Conservation (phyloP, 2,113 vertebrate genomes). For the Acrocephalus kingi region DNA sequence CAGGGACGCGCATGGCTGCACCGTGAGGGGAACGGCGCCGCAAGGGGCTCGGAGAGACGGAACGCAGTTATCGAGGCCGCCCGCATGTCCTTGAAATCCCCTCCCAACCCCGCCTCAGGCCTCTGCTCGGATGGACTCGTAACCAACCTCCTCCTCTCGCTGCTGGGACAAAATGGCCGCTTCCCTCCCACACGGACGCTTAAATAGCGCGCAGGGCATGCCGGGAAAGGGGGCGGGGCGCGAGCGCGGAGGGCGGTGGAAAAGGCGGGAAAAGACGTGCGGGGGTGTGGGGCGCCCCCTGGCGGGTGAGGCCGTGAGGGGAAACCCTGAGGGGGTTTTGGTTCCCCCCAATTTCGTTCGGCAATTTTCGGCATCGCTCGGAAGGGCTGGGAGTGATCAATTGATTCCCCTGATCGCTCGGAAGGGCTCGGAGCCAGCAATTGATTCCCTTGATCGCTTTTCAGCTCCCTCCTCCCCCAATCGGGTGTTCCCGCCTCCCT, state of each 20-base stretch:
- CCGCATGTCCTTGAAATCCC: rapidly evolving
- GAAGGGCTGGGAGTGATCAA: rapidly evolving
- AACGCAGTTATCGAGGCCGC: rapidly evolving
- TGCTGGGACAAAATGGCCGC: background rate
- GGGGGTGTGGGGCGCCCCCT: background rate
- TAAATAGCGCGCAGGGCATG: background rate
- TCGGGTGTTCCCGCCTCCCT: background rate
- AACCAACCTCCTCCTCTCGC: rapidly evolving
- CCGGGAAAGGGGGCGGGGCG: background rate
- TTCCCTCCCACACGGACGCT: rapidly evolving
- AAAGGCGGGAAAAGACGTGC: background rate
- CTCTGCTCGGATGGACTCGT: rapidly evolving
- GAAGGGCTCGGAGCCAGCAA: too few species aligned
- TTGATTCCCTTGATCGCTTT: too few species aligned
- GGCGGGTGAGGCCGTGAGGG: background rate
- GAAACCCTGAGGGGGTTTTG: rapidly evolving
- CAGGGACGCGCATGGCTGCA: too few species aligned
- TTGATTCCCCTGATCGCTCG: too few species aligned
- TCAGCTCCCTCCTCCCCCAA: too few species aligned
- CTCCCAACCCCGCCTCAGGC: rapidly evolving
- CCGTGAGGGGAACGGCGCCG: background rate
- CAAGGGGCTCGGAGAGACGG: rapidly evolving
- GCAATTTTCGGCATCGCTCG: background rate
- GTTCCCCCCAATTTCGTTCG: rapidly evolving
- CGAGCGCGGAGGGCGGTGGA: rapidly evolving